Evolutionary conservation across 2,888 invertebrate species (phyloP).

Genomic region (Callyntrura sp.): DNA sequence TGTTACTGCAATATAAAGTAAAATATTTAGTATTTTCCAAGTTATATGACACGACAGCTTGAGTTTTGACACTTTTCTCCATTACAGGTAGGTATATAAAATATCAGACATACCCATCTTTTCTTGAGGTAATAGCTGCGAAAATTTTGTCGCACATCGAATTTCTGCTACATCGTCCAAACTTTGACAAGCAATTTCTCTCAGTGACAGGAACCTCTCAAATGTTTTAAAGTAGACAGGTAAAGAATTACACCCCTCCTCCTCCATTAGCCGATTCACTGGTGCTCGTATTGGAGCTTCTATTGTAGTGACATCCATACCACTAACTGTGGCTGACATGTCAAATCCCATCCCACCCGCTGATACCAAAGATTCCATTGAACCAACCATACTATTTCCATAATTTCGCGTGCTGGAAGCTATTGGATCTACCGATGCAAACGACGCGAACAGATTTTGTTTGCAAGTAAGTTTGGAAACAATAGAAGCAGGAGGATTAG

Average conservation of each 20-base stretch:
- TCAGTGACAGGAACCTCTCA: slow-evolving; percentile 6
- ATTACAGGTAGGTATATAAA: too few relatives aligned
- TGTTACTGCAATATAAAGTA: slow-evolving; percentile 21
- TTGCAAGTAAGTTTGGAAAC: slow-evolving; percentile 29
- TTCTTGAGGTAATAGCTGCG: slow-evolving; percentile 27
- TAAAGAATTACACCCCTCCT: not conserved
- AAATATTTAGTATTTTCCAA: too few relatives aligned
- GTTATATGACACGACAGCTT: not conserved
- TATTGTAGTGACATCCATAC: slow-evolving; percentile 12
- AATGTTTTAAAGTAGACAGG: slow-evolving; percentile 49
- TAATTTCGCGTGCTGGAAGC: slow-evolving; percentile 69
- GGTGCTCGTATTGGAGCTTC: slow-evolving; percentile 9
- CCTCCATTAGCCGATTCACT: not conserved
- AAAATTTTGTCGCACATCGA: slow-evolving; percentile 9
- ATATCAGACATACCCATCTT: slow-evolving; percentile 67
- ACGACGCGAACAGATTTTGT: slow-evolving; percentile 61
- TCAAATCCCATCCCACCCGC: slow-evolving; percentile 33
- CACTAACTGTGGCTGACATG: not conserved
- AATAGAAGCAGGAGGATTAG: too few relatives aligned
- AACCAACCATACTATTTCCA: slow-evolving; percentile 61
- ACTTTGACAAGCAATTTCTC: not conserved
- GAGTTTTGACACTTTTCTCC: too few relatives aligned
- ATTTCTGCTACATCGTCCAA: slow-evolving; percentile 39
- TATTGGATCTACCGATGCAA: slow-evolving; percentile 59
- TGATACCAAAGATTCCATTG: slow-evolving; percentile 57